A percentile compares a stretch with the other conserved stretches of the same genome.
phyloP scores from a whole-genome alignment of 1,140 invertebrate genomes.

The Grapholita molesta region DNA sequence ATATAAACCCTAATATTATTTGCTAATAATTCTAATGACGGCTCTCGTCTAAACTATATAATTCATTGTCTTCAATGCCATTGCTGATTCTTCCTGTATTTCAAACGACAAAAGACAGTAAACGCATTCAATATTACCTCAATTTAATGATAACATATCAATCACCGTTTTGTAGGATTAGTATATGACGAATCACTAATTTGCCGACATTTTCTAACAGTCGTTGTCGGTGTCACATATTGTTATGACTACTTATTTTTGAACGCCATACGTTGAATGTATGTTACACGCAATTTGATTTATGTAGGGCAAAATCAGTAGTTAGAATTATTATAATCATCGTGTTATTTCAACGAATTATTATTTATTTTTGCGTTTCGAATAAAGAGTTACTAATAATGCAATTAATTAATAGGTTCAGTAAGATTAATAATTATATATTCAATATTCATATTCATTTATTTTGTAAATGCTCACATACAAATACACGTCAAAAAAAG shows the following conservation, averaged over 20 bases:
- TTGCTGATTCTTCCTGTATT: neutral
- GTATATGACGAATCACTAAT: neutral
- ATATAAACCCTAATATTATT: neutral
- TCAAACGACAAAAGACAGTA: neutral
- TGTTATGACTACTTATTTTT: neutral
- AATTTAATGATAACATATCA: constrained; percentile 13
- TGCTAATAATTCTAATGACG: neutral
- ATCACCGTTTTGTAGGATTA: neutral
- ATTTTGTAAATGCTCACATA: too few species aligned
- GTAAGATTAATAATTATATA: too few species aligned
- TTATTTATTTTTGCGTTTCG: too few species aligned
- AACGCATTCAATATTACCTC: constrained; percentile 1
- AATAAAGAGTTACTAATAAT: too few species aligned
- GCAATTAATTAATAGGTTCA: too few species aligned
- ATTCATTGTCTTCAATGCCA: neutral
- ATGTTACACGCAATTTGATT: neutral
- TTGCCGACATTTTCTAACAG: neutral
- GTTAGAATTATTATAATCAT: too few species aligned
- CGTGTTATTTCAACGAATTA: too few species aligned
- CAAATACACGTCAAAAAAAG: too few species aligned
- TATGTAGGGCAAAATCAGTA: neutral
- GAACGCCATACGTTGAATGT: neutral
- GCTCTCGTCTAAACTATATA: neutral
- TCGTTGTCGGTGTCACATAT: neutral
- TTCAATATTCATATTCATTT: too few species aligned